Evolutionary conservation across 2,113 vertebrate species (phyloP).

Genomic region (Bubo bubo): DNA sequence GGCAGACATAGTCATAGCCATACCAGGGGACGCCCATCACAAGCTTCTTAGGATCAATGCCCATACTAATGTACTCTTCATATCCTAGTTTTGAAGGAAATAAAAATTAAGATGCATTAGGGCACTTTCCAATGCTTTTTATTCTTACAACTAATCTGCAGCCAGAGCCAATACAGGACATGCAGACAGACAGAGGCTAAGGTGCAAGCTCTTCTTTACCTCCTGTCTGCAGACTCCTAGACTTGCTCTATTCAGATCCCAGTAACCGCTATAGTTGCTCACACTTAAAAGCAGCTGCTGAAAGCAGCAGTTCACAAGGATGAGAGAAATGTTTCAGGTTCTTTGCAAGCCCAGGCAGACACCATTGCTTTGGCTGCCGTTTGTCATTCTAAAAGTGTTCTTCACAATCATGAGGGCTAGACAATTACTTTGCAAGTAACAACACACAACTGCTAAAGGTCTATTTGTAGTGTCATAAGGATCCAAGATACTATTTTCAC

Average conservation of each 20-base stretch:
- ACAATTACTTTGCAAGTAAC: background rate
- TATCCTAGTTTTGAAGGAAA: slow-evolving; percentile 79
- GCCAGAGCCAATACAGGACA: background rate
- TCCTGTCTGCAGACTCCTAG: background rate
- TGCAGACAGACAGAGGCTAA: background rate
- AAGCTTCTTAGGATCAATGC: slow-evolving; percentile 86
- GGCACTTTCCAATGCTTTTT: background rate
- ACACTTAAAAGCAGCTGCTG: background rate
- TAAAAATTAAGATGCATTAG: background rate
- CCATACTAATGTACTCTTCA: slow-evolving; percentile 82
- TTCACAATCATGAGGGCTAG: fast-evolving
- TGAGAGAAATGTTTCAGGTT: background rate
- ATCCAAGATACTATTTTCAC: background rate
- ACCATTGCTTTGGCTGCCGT: background rate
- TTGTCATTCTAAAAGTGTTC: background rate
- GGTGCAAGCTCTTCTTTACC: background rate
- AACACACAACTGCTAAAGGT: background rate
- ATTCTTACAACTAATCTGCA: background rate
- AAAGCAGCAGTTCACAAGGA: background rate
- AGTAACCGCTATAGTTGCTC: background rate
- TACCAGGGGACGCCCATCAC: slow-evolving; percentile 98
- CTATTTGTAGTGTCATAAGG: background rate
- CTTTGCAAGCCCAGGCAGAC: background rate
- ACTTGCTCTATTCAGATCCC: background rate
- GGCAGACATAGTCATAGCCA: slow-evolving; percentile 93